Evolutionary conservation across 1,140 invertebrate species (phyloP), one percentile per base, ranked within the genome.

Genomic region (Cotesia vestalis): DNA sequence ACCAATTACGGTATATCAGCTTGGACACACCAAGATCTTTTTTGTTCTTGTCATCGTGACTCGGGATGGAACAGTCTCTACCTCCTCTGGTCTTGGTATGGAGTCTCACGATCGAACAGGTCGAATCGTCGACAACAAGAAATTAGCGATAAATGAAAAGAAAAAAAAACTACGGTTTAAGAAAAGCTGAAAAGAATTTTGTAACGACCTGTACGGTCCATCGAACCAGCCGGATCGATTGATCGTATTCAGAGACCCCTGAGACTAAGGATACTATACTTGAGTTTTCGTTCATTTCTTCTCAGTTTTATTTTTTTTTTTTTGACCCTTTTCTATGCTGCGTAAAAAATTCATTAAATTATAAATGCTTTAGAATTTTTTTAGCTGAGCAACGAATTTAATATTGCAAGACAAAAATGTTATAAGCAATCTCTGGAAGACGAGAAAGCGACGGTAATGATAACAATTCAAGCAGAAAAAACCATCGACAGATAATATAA

Each of bases 1-100:
- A 75, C 77, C 77, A 78, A 78, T 80, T 78, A 77, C 76, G 73
- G 73, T 70, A 67, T 60, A 73, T 69, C 67, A 38, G 52, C 17
- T 40, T 55, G 53, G 66, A 20, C 20, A 53, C 51, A 20, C 14
- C 17, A 27, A 27, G n/a, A 59, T 57, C 34, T 59, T 57, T 69
- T 57, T 69, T 69, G 40, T 46, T 46, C 40, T 46, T 46, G 40
- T 46, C 40, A 46, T 46, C 40, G 40, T 46, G 40, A 46, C 40
- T 46, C 40, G 6, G 40, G 40, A 46, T 46, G 40, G 11, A 46
- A 46, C 40, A 11, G 40, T 46, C 40, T 9, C 40, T 46, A 46
- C 8, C 40, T 46, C 40, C 40, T 46, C 40, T 27, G 27, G 2
- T n/a, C 55, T 27, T 20, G 4, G 20, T n/a, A 27, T 61, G 2